Evolutionary conservation across 2,888 invertebrate genomes (phyloP).

Genomic region (Dilophus febrilis): DNA sequence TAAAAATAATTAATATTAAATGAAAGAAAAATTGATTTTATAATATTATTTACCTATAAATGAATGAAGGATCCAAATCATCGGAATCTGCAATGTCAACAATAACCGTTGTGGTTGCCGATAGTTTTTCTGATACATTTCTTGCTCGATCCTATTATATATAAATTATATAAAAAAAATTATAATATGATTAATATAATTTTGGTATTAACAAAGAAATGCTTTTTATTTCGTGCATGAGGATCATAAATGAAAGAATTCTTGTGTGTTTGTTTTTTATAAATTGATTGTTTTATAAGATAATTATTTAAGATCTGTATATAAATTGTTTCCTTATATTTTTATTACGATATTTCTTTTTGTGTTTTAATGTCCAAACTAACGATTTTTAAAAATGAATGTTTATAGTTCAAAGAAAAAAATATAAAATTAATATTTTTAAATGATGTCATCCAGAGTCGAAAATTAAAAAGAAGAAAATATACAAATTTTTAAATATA

Average conservation of each 20-base stretch:
- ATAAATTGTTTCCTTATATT: too few relatives aligned
- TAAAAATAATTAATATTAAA: neutral
- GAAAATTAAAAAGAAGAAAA: too few relatives aligned
- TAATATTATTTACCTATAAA: constrained; percentile 40
- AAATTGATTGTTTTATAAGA: too few relatives aligned
- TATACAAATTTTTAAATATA: too few relatives aligned
- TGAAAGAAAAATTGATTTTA: neutral
- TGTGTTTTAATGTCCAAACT: too few relatives aligned
- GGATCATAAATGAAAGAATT: neutral
- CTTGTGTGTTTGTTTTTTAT: neutral
- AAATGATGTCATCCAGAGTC: too few relatives aligned
- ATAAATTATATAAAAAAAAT: too few relatives aligned
- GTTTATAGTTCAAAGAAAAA: too few relatives aligned
- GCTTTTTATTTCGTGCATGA: neutral
- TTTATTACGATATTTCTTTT: too few relatives aligned
- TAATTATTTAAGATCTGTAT: too few relatives aligned
- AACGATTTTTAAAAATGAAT: too few relatives aligned
- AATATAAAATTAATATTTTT: too few relatives aligned
- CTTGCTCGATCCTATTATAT: constrained; percentile 85
- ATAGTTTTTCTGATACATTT: constrained; percentile 55
- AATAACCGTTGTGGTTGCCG: constrained; percentile 70
- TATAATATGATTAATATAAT: neutral
- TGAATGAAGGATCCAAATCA: constrained; percentile 81
- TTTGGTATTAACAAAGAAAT: neutral
- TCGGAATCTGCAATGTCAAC: constrained; percentile 78